These are phyloP conservation scores for Hypothenemus hampei DNA, from an alignment of 1,140 invertebrate species.

Conservation along the genomic window DNA sequence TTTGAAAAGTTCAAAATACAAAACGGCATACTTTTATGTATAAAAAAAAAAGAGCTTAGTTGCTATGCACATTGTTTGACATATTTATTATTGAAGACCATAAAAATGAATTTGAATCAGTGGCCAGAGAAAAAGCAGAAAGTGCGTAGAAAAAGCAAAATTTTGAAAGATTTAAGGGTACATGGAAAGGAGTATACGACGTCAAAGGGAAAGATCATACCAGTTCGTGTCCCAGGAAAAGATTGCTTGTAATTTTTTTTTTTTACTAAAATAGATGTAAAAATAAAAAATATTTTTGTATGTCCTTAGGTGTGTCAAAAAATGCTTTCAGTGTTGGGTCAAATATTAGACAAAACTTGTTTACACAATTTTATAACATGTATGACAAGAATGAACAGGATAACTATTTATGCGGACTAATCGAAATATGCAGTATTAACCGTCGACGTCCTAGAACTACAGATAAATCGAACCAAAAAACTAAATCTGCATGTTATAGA, in stretches of 20 bases:
- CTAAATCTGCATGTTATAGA: neutral
- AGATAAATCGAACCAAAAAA: neutral
- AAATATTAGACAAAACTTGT: neutral
- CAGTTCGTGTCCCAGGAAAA: neutral
- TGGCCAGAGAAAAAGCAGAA: neutral
- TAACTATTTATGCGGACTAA: neutral
- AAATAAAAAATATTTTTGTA: neutral
- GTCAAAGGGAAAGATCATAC: neutral
- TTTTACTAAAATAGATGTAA: neutral
- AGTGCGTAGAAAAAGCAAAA: neutral
- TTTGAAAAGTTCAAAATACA: too few relatives aligned
- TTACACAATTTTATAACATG: neutral
- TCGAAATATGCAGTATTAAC: neutral
- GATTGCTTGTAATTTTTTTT: neutral
- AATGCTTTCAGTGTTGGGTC: neutral
- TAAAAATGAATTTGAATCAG: too few relatives aligned
- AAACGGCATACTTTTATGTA: too few relatives aligned
- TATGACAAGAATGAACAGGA: neutral
- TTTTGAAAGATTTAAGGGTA: neutral
- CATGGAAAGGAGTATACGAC: neutral
- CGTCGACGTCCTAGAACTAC: neutral
- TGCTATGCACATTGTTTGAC: too few relatives aligned
- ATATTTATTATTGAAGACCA: too few relatives aligned
- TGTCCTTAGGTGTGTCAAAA: neutral
- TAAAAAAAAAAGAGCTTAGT: too few relatives aligned